These are phyloP conservation scores for Platyrinchus mystaceus DNA, from an alignment of 2,797 vertebrate genomes.

Conservation along the genomic window DNA sequence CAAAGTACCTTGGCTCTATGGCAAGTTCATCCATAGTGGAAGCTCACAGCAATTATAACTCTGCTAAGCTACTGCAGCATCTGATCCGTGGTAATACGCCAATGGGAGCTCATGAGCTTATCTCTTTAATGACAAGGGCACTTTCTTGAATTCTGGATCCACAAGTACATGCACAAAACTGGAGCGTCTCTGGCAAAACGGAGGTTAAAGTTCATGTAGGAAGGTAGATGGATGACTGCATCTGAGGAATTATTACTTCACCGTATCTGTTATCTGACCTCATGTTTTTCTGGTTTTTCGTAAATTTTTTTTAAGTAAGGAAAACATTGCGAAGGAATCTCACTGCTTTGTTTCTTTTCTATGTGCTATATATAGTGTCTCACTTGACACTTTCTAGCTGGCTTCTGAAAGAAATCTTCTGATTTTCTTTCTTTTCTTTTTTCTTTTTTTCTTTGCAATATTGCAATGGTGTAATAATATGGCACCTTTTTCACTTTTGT, in stretches of 20 bases:
- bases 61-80: neutral
- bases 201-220: neutral
- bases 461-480: neutral
- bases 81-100: neutral
- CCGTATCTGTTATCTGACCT: neutral
- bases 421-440: neutral
- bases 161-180: neutral
- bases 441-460: neutral
- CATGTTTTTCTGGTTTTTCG: neutral
- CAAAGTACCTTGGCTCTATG: neutral
- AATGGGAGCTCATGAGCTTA: neutral
- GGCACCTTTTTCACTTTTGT: neutral
- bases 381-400: neutral
- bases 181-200: neutral
- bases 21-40: neutral
- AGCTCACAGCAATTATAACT: neutral
- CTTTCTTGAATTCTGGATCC: neutral
- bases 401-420: neutral
- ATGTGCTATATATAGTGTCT: neutral
- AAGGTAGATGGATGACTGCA: neutral
- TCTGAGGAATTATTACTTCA: neutral
- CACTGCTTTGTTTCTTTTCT: neutral
- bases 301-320: neutral
- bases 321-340: neutral
- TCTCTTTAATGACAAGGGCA: neutral